A percentile compares a stretch with the other conserved stretches of the same genome.
Conservation (phyloP, 1,140 invertebrate genomes). For the fruit fly (Drosophila melanogaster) region Release_6_plus_ISO1_MT NT_033777.3:26067001-26067500, state of each 20-base stretch:
- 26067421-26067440: slow-evolving; percentile 50
- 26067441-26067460: slow-evolving; percentile 84
- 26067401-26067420: slow-evolving; percentile 4
- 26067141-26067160: slow-evolving; percentile 51
- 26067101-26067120: slow-evolving; percentile 42
- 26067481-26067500: slow-evolving; percentile 73
- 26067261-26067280: slow-evolving; percentile 24
- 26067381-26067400: slow-evolving; percentile 24
- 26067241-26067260: slow-evolving; percentile 19
- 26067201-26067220: slow-evolving; percentile 75
- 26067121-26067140: slow-evolving; percentile 69
- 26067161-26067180: slow-evolving; percentile 84
- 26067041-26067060: slow-evolving; percentile 80
- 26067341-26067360: slow-evolving; percentile 73
- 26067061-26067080: slow-evolving; percentile 84
- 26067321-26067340: slow-evolving; percentile 82
- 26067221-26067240: slow-evolving; percentile 59
- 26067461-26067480: slow-evolving; percentile 84
- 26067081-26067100: slow-evolving; percentile 45
- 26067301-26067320: slow-evolving; percentile 79
- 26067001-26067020: no score
- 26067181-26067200: slow-evolving; percentile 84
- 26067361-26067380: slow-evolving; percentile 75
- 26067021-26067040: neutral
- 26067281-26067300: slow-evolving; percentile 39